Evolutionary conservation across 2,797 vertebrate genomes (phyloP).

Genomic region (Sebastes taczanowskii): DNA sequence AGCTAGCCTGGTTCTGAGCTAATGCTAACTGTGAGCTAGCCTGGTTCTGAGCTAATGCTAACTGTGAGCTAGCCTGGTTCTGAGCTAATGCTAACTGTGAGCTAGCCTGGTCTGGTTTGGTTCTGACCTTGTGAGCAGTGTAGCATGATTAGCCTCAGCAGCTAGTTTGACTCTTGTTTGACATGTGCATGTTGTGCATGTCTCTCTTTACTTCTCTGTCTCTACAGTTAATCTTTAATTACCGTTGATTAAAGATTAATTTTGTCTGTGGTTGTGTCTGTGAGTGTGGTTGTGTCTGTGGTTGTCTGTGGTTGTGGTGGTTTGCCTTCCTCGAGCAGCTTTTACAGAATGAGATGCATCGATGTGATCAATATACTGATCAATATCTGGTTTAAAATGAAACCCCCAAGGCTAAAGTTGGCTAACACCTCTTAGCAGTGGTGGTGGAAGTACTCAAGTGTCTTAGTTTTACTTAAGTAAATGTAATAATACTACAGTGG

Average conservation of each 20-base stretch:
- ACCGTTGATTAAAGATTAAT: too few relatives aligned
- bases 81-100: too few relatives aligned
- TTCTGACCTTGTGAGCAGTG: constrained; percentile 65
- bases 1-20: too few relatives aligned
- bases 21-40: too few relatives aligned
- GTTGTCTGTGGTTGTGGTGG: background rate
- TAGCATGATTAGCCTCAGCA: background rate
- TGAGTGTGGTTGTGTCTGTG: background rate
- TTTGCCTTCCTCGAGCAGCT: background rate
- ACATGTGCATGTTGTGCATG: background rate
- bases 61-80: accelerated
- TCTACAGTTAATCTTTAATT: background rate
- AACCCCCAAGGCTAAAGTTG: background rate
- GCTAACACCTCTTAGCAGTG: background rate
- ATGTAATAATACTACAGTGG: too few relatives aligned
- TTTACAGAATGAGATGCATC: background rate
- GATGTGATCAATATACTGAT: background rate
- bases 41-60: too few relatives aligned
- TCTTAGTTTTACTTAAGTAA: too few relatives aligned
- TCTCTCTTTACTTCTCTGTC: background rate
- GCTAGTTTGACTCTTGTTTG: background rate
- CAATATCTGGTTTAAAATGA: background rate
- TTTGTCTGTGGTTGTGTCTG: too few relatives aligned
- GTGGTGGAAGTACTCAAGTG: accelerated
- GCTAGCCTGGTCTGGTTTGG: background rate